Evolutionary conservation across 2,888 invertebrate species (phyloP), one percentile per base, ranked within the genome.

Genomic region (Synergus gifuensis): DNA sequence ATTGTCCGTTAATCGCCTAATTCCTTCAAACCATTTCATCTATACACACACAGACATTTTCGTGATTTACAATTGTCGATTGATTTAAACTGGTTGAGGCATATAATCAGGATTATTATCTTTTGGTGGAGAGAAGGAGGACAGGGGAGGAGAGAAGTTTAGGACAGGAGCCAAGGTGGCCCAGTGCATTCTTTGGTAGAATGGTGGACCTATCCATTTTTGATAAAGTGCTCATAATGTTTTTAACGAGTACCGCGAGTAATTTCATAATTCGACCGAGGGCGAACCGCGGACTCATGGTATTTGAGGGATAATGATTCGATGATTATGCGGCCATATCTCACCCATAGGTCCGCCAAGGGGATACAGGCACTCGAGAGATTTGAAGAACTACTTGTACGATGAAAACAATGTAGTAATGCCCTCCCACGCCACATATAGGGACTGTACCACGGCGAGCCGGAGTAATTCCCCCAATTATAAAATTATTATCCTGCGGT

Each of bases 401-500:
- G 86, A 87, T 89, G 87, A 87, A 90, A 90, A 90, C 91, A 90
- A 91, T 90, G 90, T 90, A 86, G 85, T 83, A 82, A 85, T 85
- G 85, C 86, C 90, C 91, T 91, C 91, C 91, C 91, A 91, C 91
- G 91, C 90, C 87, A 86, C 86, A 85, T 85, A 86, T 85, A 84
- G 83, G 85, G 89, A 89, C 89, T 89, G 89, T 90, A 89, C 90
- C 86, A 87, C 87, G 87, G 88, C 90, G 89, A 91, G 91, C 89
- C 90, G 79, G 86, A 90, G 91, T 91, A 91, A 91, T 91, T 91
- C 90, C 91, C 90, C 90, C 91, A 91, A 91, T 91, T 91, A 91
- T 91, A 91, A 91, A 91, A 91, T 91, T 91, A 91, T 91, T 91
- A 91, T 91, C 91, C 90, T 91, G 90, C 88, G 91, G 91, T 91